Conservation (phyloP, 37 sponge, comb jelly and placozoan species). For the Amphimedon queenslandica region DNA sequence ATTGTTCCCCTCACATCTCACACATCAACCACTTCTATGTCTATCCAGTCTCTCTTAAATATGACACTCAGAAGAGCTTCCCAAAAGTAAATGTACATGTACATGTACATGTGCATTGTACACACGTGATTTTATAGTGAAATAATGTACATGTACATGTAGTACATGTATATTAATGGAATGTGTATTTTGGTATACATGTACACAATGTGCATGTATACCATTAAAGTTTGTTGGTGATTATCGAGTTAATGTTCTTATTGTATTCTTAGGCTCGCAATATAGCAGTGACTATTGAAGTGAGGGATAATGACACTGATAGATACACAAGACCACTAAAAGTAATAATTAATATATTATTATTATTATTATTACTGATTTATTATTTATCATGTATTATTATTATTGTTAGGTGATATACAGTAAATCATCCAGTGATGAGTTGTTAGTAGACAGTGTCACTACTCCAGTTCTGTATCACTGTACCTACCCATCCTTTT, state of each 20-base stretch:
- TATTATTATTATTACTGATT: too few species aligned
- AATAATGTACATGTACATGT: not conserved
- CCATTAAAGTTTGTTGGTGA: too few species aligned
- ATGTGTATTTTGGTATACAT: too few species aligned
- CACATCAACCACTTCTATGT: constrained; percentile 79
- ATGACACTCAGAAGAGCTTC: constrained; percentile 70
- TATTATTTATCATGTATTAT: too few species aligned
- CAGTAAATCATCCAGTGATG: constrained; percentile 50
- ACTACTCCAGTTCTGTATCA: constrained; percentile 79
- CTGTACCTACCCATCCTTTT: constrained; percentile 77
- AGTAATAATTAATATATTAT: too few species aligned
- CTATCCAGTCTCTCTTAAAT: constrained; percentile 77
- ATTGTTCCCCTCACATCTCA: constrained; percentile 54
- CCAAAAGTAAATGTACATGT: constrained; percentile 31
- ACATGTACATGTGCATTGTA: not conserved
- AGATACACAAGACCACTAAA: constrained; percentile 43
- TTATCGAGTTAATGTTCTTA: too few species aligned
- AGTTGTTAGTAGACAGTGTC: constrained; percentile 49
- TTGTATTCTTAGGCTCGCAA: constrained; percentile 76
- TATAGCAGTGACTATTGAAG: constrained; percentile 69
- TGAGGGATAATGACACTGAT: constrained; percentile 70
- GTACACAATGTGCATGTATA: too few species aligned
- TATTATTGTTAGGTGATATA: constrained; percentile 78
- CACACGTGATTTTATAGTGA: not conserved
- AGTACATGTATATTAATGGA: too few species aligned